phyloP scores from a whole-genome alignment of 1,140 invertebrate genomes.

The Saccostrea echinata region DNA sequence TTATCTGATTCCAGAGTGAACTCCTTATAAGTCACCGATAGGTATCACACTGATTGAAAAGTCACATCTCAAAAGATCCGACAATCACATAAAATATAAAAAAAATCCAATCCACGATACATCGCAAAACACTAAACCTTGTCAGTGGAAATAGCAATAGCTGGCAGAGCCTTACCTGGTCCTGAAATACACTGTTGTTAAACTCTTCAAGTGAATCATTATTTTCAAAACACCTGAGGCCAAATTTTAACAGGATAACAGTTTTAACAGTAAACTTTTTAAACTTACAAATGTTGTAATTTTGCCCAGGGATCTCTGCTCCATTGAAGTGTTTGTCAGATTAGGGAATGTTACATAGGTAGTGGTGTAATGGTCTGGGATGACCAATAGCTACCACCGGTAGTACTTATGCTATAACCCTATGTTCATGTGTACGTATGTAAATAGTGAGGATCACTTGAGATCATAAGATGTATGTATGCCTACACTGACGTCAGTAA shows the following conservation, averaged over 20 bases:
- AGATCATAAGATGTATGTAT: no score
- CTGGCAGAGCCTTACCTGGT: neutral
- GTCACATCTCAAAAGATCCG: neutral
- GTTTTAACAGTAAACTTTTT: slow-evolving; percentile 8
- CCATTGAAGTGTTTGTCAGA: neutral
- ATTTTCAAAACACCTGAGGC: slow-evolving; percentile 21
- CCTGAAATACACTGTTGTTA: slow-evolving; percentile 29
- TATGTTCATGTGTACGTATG: no score
- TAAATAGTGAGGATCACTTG: no score
- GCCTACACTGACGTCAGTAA: no score
- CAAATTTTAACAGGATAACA: slow-evolving; percentile 28
- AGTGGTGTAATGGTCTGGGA: neutral
- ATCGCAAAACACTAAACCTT: neutral
- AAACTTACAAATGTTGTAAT: neutral
- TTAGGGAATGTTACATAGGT: neutral
- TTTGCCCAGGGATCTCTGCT: neutral
- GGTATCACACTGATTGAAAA: neutral
- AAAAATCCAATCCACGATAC: neutral
- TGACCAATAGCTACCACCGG: neutral
- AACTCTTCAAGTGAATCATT: slow-evolving; percentile 37
- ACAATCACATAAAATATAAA: neutral
- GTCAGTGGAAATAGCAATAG: neutral
- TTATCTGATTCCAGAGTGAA: neutral
- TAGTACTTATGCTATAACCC: neutral
- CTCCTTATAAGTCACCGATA: neutral